phyloP scores from a whole-genome alignment of 2,888 invertebrate genomes.

The Drosophila mercatorum region DNA sequence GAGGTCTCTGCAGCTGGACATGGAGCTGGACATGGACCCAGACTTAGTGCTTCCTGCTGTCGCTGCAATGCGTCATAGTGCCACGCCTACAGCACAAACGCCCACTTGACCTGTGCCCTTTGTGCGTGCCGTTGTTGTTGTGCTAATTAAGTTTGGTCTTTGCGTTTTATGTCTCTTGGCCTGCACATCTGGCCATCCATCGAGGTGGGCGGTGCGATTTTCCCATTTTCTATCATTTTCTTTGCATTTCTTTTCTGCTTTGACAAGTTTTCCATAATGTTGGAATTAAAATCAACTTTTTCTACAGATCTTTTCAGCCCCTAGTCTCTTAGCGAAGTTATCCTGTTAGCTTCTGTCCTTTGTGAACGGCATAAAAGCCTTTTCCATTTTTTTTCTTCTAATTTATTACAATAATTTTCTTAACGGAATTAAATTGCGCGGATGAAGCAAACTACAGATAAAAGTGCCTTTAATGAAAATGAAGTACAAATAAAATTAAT shows the following conservation, averaged over 20 bases:
- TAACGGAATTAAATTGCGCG: slow-evolving; percentile 17
- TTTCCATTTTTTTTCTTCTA: slow-evolving; percentile 20
- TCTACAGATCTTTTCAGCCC: slow-evolving; percentile 1
- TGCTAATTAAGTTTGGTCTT: slow-evolving; percentile 55
- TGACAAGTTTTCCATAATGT: slow-evolving; percentile 26
- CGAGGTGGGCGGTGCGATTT: slow-evolving; percentile 4
- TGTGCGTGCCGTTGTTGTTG: slow-evolving; percentile 35
- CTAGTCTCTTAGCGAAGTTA: slow-evolving; percentile 5
- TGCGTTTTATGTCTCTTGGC: slow-evolving; percentile 34
- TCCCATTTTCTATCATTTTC: slow-evolving; percentile 14
- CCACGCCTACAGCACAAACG: slow-evolving; percentile 26
- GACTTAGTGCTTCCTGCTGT: not conserved
- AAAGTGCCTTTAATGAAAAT: not conserved
- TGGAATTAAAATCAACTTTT: slow-evolving; percentile 24
- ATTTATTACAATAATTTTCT: slow-evolving; percentile 29
- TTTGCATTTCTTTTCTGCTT: slow-evolving; percentile 25
- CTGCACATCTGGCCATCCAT: not conserved
- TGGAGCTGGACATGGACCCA: not conserved
- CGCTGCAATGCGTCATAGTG: slow-evolving; percentile 43
- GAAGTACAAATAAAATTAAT: too few relatives aligned
- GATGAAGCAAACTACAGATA: not conserved
- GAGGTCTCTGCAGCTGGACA: slow-evolving; percentile 15
- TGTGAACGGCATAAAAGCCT: slow-evolving; percentile 20
- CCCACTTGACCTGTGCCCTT: slow-evolving; percentile 5
- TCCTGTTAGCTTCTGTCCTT: slow-evolving; percentile 13